These are phyloP conservation scores for Drosophila oshimai DNA, from an alignment of 1,140 invertebrate species.

Conservation along the genomic window DNA sequence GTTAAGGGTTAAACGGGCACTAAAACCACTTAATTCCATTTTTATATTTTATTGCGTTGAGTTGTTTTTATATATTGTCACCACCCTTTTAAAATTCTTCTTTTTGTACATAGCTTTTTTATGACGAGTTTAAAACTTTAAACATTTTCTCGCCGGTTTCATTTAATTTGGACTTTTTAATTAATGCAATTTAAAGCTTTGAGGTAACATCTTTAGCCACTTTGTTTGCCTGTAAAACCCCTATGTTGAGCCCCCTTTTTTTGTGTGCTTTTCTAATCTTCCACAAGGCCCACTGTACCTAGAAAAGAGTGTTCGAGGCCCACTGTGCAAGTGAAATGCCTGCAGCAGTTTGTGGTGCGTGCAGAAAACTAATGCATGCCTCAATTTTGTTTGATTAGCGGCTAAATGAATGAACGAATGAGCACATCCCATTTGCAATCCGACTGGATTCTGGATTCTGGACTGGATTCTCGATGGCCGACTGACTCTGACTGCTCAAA, in stretches of 20 bases:
- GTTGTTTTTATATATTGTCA: too few relatives aligned
- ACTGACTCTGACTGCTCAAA: constrained; percentile 43
- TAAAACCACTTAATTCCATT: too few relatives aligned
- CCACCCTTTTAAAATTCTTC: too few relatives aligned
- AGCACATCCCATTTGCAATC: constrained; percentile 6
- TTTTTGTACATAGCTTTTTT: neutral
- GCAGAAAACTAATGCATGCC: constrained; percentile 57
- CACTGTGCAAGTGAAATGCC: constrained; percentile 1
- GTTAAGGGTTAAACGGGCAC: too few relatives aligned
- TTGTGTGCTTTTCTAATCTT: neutral
- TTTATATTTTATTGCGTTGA: too few relatives aligned
- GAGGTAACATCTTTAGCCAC: neutral
- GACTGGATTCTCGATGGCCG: constrained; percentile 10
- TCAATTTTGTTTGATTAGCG: constrained; percentile 63
- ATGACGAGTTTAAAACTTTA: neutral
- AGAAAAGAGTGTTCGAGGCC: too few relatives aligned
- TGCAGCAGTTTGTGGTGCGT: constrained; percentile 20
- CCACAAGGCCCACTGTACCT: constrained; percentile 26
- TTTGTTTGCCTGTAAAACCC: too few relatives aligned
- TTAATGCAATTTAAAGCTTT: neutral
- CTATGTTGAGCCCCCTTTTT: too few relatives aligned
- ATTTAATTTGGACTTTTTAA: neutral
- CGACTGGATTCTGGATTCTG: neutral
- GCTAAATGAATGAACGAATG: constrained; percentile 59
- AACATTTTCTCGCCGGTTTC: neutral